Percentiles rank a stretch among this genome's conserved stretches.
Conservation (phyloP, 2,888 invertebrate genomes). For the Heteropelma amictum region DNA sequence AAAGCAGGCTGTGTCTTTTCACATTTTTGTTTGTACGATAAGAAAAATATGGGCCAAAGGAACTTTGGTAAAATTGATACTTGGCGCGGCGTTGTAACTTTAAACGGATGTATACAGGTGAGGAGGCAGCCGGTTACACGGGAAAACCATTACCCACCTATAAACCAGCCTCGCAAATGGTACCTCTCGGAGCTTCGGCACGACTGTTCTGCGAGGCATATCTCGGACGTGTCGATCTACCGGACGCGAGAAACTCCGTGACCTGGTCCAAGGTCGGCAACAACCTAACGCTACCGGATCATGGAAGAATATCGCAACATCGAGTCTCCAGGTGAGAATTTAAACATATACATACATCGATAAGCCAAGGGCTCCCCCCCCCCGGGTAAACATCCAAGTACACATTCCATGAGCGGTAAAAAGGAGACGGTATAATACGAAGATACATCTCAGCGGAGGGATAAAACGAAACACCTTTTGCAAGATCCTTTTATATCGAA, state of each 20-base stretch:
- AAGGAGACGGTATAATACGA: too few species aligned
- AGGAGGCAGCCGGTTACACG: conserved; percentile 77
- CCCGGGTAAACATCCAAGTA: too few species aligned
- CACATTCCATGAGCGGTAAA: too few species aligned
- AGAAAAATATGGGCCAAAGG: too few species aligned
- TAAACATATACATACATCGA: background rate
- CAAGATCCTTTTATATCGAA: too few species aligned
- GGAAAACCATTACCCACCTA: conserved; percentile 82
- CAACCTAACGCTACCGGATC: conserved; percentile 78
- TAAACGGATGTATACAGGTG: conserved; percentile 82
- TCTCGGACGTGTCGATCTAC: conserved; percentile 86
- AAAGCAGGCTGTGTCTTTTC: too few species aligned
- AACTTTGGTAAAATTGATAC: too few species aligned
- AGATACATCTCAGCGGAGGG: too few species aligned
- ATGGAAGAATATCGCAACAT: conserved; percentile 76
- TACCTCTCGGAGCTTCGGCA: conserved; percentile 82
- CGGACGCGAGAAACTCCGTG: conserved; percentile 86
- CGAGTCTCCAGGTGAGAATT: conserved; percentile 77
- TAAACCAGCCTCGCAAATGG: conserved; percentile 83
- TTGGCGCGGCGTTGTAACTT: too few species aligned
- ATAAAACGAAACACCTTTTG: too few species aligned
- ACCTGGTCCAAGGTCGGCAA: conserved; percentile 84
- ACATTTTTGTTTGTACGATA: too few species aligned
- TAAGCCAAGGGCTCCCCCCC: background rate
- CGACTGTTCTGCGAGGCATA: conserved; percentile 89